Evolutionary conservation across 2,113 vertebrate species (phyloP).

Genomic region (Danionella cerebrum): DNA sequence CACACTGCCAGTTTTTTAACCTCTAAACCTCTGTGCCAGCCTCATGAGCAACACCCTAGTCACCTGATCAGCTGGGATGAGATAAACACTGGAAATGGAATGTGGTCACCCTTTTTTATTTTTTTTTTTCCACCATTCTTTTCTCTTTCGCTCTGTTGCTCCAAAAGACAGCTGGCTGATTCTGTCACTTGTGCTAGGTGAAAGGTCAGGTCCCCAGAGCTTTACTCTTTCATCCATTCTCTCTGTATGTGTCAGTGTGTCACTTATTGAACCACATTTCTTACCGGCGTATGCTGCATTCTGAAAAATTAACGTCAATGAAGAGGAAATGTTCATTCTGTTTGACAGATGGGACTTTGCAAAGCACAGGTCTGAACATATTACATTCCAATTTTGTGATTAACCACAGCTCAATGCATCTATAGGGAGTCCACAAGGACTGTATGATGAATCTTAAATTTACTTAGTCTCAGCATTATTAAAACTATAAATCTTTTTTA

Average conservation of each 20-base stretch:
- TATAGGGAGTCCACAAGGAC: background rate
- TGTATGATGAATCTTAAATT: no score
- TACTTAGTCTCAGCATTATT: no score
- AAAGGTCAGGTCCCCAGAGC: slow-evolving; percentile 43
- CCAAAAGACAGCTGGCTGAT: slow-evolving; percentile 41
- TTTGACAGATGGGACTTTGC: background rate
- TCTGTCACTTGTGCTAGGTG: slow-evolving; percentile 38
- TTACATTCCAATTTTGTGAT: background rate
- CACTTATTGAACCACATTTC: background rate
- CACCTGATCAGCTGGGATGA: slow-evolving; percentile 15
- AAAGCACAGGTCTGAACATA: background rate
- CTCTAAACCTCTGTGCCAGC: background rate
- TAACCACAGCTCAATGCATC: background rate
- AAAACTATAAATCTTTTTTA: no score
- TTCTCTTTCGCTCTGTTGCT: background rate
- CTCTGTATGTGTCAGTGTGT: background rate
- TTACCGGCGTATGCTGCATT: no score
- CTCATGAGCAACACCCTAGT: background rate
- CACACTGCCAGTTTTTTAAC: background rate
- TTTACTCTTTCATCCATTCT: background rate
- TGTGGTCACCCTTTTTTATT: background rate
- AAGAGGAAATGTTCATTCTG: no score
- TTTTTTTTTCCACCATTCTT: background rate
- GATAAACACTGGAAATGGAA: slow-evolving; percentile 16
- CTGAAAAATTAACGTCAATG: no score